A percentile compares a stretch with the other conserved stretches of the same genome.
Evolutionary conservation across 2,797 vertebrate genomes (phyloP).

Genomic region (Malurus splendens): DNA sequence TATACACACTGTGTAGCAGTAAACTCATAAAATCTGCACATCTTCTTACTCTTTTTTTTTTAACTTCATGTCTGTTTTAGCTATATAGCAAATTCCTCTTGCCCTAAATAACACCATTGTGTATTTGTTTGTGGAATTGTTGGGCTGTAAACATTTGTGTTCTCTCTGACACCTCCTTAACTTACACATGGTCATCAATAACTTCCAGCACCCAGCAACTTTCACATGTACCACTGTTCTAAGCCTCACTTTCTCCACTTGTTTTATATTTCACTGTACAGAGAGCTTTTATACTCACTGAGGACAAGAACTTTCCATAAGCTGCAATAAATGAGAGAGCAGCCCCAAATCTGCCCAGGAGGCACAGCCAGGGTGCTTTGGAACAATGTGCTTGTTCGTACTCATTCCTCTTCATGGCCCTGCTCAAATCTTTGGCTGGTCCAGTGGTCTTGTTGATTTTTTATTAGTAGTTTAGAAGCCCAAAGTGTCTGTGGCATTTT

Average conservation of each 20-base stretch:
- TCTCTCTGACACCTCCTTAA: not conserved
- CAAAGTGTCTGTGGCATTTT: not conserved
- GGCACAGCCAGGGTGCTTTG: not conserved
- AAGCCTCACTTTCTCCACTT: not conserved
- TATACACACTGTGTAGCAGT: constrained; percentile 41
- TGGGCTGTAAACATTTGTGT: not conserved
- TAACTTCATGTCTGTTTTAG: not conserved
- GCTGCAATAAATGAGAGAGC: not conserved
- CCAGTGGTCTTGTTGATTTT: not conserved
- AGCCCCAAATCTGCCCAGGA: not conserved
- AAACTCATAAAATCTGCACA: constrained; percentile 51
- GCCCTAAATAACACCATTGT: not conserved
- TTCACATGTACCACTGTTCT: not conserved
- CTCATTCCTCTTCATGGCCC: not conserved
- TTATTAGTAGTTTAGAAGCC: not conserved
- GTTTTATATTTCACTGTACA: not conserved
- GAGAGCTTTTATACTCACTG: not conserved
- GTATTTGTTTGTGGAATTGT: not conserved
- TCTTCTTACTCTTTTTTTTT: not conserved
- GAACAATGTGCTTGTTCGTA: not conserved
- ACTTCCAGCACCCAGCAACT: not conserved
- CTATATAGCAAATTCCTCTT: not conserved
- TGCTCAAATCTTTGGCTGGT: not conserved
- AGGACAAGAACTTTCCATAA: not conserved
- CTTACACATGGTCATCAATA: not conserved